Evolutionary conservation across 92 coral and sea anemone species (phyloP).

Genomic region (Zoanthus gigantus): DNA sequence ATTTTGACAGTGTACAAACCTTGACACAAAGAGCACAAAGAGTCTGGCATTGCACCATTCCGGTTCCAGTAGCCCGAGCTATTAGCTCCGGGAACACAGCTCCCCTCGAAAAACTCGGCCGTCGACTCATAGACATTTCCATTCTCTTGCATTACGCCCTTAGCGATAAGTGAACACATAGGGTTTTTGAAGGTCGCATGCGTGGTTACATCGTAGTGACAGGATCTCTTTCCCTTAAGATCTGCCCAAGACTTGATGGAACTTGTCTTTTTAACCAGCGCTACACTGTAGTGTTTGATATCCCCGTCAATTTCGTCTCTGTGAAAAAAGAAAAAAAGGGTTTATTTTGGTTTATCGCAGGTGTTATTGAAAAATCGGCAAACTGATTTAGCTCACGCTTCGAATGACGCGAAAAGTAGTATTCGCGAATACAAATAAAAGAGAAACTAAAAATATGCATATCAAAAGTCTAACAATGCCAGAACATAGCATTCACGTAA

Average conservation of each 20-base stretch:
- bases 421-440: too few relatives aligned
- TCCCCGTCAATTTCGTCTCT: slow-evolving; percentile 11
- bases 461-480: too few relatives aligned
- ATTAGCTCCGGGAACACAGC: slow-evolving; percentile 68
- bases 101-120: slow-evolving; percentile 56
- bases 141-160: slow-evolving; percentile 24
- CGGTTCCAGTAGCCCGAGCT: slow-evolving; percentile 32
- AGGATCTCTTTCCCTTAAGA: slow-evolving; percentile 44
- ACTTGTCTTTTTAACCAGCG: slow-evolving; percentile 38
- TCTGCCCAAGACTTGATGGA: slow-evolving; percentile 30
- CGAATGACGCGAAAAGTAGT: neutral
- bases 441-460: too few relatives aligned
- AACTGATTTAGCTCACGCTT: neutral
- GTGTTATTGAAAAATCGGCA: neutral
- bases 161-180: slow-evolving; percentile 62
- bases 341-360: too few relatives aligned
- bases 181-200: slow-evolving; percentile 67
- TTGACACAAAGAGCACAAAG: slow-evolving; percentile 58
- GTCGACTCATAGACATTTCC: slow-evolving; percentile 68
- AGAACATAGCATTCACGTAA: too few relatives aligned
- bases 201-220: slow-evolving; percentile 59
- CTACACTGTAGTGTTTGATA: slow-evolving; percentile 57
- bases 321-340: neutral
- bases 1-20: slow-evolving; percentile 33
- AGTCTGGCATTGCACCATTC: slow-evolving; percentile 64